Evolutionary conservation across 1,140 invertebrate genomes (phyloP), one percentile per base, ranked within the genome.

Genomic region (Trachymyrmex cornetzi): DNA sequence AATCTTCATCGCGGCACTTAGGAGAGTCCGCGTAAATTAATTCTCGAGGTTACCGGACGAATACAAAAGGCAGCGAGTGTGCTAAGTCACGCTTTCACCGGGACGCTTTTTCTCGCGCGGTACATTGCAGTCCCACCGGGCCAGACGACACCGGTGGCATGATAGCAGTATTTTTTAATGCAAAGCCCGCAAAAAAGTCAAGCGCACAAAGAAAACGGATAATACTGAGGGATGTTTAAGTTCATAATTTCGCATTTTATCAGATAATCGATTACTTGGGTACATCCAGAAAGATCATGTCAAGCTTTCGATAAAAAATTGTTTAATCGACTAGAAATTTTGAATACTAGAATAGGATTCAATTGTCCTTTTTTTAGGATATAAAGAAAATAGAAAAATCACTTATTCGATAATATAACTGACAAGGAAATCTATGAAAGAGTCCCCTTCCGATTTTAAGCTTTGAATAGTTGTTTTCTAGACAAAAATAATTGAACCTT

Each of bases 1-100:
- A 87, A 89, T 91, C 90, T 91, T 91, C 89, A 91, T 91, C 80
- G 87, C 77, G 88, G 77, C 90, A 87, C 90, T 91, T 91, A 91
- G 80, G 59, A 72, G 66, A 67, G 66, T 74, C 50, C 63, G 48
- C 74, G 89, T 87, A 91, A 91, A 91, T 91, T 90, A 90, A 91
- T 91, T 91, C 90, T 24, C 71, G 53, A 71, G 34, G 79, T 81
- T 81, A 77, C 84, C 53, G 71, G 57, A 74, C 85, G 89, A 88
- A 91, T 91, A 91, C 89, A 82, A 87, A 87, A 77, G 77, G 80
- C 53, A 38, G 44, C 6, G 38, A 59, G 55, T 27, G 67, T 82
- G 81, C 86, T 88, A 90, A 90, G 89, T 90, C 89, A 90, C 89
- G 89, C 86, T 79, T 84, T 59, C 74, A 38, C 80, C 63, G 71